phyloP scores from a whole-genome alignment of 2,797 vertebrate genomes.

The Lemur catta region DNA sequence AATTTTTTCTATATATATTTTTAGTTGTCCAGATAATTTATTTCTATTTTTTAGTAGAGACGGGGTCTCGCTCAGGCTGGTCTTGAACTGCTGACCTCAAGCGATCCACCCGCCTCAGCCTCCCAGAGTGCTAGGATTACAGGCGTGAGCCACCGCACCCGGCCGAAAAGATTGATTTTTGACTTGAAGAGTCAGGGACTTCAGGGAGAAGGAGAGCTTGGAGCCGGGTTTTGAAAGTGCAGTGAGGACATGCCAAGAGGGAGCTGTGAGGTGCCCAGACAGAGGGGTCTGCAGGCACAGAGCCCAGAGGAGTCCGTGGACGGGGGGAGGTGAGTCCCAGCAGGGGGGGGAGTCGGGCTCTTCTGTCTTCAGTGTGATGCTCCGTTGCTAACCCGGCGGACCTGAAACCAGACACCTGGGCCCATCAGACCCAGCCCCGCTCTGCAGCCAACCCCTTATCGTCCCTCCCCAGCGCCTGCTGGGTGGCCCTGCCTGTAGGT shows the following conservation, averaged over 20 bases:
- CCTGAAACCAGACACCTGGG: background rate
- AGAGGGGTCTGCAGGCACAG: rapidly evolving
- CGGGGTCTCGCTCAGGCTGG: too few species aligned
- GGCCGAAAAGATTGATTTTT: background rate
- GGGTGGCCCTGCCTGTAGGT: background rate
- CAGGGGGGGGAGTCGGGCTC: background rate
- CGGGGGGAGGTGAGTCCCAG: background rate
- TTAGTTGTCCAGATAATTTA: too few species aligned
- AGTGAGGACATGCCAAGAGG: background rate
- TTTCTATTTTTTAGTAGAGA: too few species aligned
- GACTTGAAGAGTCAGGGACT: background rate
- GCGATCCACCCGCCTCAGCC: too few species aligned
- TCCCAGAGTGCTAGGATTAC: too few species aligned
- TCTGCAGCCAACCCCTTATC: rapidly evolving
- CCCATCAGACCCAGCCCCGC: background rate
- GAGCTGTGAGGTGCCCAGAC: background rate
- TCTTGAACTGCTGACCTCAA: too few species aligned
- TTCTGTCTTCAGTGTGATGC: background rate
- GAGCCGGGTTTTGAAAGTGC: background rate
- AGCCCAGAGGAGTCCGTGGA: rapidly evolving
- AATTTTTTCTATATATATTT: too few species aligned
- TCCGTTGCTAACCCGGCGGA: background rate
- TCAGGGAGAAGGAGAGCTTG: background rate
- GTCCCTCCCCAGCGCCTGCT: background rate
- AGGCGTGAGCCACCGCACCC: too few species aligned